phyloP scores from a whole-genome alignment of 2,113 vertebrate genomes.

The Hippocampus comes region DNA sequence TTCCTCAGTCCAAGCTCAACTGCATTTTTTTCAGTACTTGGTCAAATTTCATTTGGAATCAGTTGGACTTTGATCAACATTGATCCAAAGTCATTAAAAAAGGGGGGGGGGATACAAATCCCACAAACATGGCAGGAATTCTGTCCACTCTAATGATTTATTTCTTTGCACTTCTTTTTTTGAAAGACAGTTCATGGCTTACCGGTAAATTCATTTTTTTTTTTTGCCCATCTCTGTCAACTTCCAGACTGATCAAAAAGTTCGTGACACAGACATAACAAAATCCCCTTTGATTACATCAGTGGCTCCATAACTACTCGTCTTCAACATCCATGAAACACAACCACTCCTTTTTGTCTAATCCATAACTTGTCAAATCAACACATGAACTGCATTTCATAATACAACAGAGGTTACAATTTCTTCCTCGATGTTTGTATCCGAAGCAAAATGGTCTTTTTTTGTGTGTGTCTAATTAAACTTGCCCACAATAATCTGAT shows the following conservation, averaged over 20 bases:
- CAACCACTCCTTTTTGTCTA: too few species aligned
- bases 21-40: not conserved
- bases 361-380: not conserved
- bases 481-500: not conserved
- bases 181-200: too few species aligned
- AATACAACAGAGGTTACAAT: not conserved
- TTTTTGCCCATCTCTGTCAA: too few species aligned
- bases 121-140: too few species aligned
- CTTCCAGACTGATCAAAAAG: too few species aligned
- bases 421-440: not conserved
- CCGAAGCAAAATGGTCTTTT: not conserved
- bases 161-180: too few species aligned
- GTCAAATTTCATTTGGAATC: not conserved
- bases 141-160: too few species aligned
- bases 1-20: not conserved
- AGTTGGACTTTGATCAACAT: not conserved
- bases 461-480: not conserved
- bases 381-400: not conserved
- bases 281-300: too few species aligned
- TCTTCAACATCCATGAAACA: not conserved
- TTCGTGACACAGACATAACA: too few species aligned
- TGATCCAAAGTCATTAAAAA: not conserved
- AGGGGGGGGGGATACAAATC: too few species aligned
- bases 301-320: too few species aligned
- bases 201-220: too few species aligned